Evolutionary conservation across 2,113 vertebrate genomes (phyloP).

Genomic region (Salminus brasiliensis): DNA sequence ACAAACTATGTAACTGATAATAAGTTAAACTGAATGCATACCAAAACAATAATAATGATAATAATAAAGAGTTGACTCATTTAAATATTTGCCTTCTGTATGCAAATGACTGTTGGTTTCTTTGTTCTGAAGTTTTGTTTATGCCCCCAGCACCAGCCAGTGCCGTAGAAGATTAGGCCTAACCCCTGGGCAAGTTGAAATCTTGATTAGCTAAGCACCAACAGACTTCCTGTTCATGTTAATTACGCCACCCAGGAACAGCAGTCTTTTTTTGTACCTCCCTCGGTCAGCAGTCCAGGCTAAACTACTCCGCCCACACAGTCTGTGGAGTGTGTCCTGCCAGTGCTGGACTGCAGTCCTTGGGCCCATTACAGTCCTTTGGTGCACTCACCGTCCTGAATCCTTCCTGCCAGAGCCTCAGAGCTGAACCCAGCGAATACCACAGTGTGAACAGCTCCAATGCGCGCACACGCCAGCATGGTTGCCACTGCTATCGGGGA

Average conservation of each 20-base stretch:
- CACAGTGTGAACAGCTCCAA: slow-evolving; percentile 87
- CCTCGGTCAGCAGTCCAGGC: background rate
- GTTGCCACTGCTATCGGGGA: slow-evolving; percentile 85
- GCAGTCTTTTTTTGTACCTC: background rate
- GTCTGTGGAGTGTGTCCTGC: background rate
- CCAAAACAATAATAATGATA: too few species aligned
- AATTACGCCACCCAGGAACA: background rate
- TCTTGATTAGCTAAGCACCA: background rate
- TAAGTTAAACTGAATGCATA: too few species aligned
- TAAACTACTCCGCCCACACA: background rate
- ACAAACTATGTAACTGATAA: too few species aligned
- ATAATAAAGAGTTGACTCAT: too few species aligned
- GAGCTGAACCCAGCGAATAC: slow-evolving; percentile 93
- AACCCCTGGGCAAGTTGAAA: background rate
- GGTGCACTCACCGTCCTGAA: slow-evolving; percentile 83
- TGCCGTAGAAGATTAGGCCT: background rate
- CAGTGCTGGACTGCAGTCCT: background rate
- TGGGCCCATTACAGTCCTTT: background rate
- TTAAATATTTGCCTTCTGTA: too few species aligned
- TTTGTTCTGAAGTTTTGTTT: too few species aligned
- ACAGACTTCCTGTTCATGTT: background rate
- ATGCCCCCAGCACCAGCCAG: too few species aligned
- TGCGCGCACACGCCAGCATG: slow-evolving; percentile 90
- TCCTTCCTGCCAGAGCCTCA: slow-evolving; percentile 85
- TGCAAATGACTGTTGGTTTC: too few species aligned